Conservation (phyloP, 2,888 invertebrate species). For the Archips crataeganus region DNA sequence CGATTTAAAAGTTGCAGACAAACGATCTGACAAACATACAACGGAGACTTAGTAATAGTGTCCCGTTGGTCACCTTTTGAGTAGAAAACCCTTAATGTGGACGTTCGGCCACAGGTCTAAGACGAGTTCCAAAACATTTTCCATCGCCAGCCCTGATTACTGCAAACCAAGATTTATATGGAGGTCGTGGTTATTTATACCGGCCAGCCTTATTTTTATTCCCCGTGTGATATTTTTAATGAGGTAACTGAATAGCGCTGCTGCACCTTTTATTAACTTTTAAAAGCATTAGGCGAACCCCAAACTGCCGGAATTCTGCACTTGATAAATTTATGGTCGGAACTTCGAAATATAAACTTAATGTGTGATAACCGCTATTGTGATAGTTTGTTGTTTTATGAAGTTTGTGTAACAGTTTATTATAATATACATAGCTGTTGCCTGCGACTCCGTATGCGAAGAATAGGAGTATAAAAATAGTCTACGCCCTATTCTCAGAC, state of each 20-base stretch:
- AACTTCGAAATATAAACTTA: constrained; percentile 6
- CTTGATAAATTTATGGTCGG: constrained; percentile 28
- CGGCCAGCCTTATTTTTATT: constrained; percentile 79
- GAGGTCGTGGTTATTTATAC: constrained; percentile 79
- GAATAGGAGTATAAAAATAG: no score
- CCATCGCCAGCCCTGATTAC: constrained; percentile 69
- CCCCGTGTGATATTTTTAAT: constrained; percentile 83
- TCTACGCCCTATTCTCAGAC: no score
- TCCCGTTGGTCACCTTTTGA: no score
- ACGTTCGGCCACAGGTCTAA: not conserved
- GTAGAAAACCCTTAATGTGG: no score
- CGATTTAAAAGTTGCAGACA: no score
- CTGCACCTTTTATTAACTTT: constrained; percentile 79
- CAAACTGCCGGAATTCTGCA: constrained; percentile 59
- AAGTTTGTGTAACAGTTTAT: not conserved
- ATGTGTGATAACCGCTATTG: constrained; percentile 1
- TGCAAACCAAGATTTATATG: constrained; percentile 81
- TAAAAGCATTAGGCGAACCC: constrained; percentile 68
- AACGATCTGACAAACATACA: no score
- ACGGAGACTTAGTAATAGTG: no score
- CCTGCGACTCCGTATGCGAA: not conserved
- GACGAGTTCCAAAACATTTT: not conserved
- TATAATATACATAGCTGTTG: not conserved
- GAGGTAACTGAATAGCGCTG: constrained; percentile 76
- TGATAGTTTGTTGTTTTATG: constrained; percentile 7